Base-by-base conservation (phyloP, 1,140 invertebrate species). In the Drosophila paulistorum region DNA sequence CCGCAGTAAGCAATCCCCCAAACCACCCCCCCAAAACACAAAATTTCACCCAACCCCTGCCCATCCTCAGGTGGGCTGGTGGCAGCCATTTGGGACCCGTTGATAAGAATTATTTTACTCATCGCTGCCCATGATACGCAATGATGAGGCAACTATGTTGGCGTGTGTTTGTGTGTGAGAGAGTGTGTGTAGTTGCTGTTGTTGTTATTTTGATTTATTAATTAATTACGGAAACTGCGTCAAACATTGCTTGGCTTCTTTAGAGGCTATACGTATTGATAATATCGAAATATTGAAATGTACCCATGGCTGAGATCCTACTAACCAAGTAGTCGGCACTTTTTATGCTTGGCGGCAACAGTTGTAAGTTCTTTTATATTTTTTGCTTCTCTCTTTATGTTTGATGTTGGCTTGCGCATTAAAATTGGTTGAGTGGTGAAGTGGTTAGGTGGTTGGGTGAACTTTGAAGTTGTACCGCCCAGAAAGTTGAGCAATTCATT, bases 171-270 rank as follows among this genome's bases (percentile, higher is more conserved):
- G 42, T 45, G 45, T 20, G 6, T 48, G 45, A 17, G 14, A 70
- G 35, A 61, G 65, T 82, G 59, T 11, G 74, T 30, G 30, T 30
- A 69, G 71, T 45, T 79, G 73, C 33, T 61, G 55, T 76, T 71
- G 71, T 45, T 79, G 74, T 39, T 61, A 51, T 60, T 55, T 63
- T 90, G 87, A 90, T 90, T 90, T 90, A 90, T 90, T 87, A 90
- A 90, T 84, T 90, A 90, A 84, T 87, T 90, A 77, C 68, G 77
- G 84, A 87, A 80, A 89, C 80, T 87, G 83, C 84, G 74, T 78
- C 84, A 87, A 71, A 79, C 58, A 79, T 45, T 61, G 37, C 37
- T 48, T 71, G 61, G 45, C 42, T 26, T 39, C 37, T 65, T 45
- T 39, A 65, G 69, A 70, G 51, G 78, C 54, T 70, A 85, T 77